Conservation (phyloP, 2,888 invertebrate genomes). For the Dolichopus griseipennis region DNA sequence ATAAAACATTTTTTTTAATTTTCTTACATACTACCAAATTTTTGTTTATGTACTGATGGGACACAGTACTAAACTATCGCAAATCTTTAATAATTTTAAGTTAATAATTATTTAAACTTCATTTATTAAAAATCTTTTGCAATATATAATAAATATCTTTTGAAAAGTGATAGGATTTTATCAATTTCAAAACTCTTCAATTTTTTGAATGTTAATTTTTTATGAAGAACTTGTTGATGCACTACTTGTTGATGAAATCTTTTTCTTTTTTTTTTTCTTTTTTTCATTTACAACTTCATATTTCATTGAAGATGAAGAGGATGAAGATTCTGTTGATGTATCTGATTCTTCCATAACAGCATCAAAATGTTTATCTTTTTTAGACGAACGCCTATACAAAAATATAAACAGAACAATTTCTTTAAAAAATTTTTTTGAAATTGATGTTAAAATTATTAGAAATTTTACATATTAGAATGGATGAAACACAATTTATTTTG, state of each 20-base stretch:
- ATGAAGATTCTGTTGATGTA: slow-evolving; percentile 7
- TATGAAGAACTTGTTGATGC: slow-evolving; percentile 14
- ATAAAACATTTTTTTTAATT: no score
- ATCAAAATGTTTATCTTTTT: slow-evolving; percentile 20
- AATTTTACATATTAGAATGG: not conserved
- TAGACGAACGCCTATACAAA: not conserved
- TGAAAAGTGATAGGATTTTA: no score
- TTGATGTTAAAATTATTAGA: not conserved
- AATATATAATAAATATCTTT: no score
- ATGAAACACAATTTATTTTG: no score
- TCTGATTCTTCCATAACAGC: slow-evolving; percentile 22
- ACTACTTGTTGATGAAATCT: slow-evolving; percentile 14
- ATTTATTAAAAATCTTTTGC: no score
- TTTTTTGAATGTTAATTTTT: not conserved
- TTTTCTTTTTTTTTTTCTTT: slow-evolving; percentile 19
- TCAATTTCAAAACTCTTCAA: no score
- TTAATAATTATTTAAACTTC: no score
- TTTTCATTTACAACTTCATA: slow-evolving; percentile 21
- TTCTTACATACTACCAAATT: no score
- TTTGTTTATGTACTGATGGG: no score
- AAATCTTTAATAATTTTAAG: no score
- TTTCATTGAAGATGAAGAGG: slow-evolving; percentile 11
- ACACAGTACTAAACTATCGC: no score
- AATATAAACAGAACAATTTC: slow-evolving; percentile 7
- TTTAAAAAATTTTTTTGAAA: not conserved